phyloP scores from a whole-genome alignment of 2,888 invertebrate species.

The Nyleta sp. region DNA sequence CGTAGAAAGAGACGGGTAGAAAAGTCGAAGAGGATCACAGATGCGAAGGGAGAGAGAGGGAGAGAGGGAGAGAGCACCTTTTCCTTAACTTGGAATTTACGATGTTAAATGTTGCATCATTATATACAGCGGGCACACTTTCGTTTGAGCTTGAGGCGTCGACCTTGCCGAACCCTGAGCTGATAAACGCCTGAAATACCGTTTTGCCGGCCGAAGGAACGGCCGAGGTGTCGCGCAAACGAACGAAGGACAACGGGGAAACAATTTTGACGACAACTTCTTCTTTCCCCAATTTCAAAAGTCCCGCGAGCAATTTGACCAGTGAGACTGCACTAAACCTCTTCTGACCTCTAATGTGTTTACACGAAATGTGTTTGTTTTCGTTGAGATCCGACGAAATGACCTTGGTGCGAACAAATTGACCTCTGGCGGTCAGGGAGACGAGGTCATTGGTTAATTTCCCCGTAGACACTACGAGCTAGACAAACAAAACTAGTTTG shows the following conservation, averaged over 20 bases:
- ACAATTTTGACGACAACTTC: too few species aligned
- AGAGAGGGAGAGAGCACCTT: slow-evolving; percentile 37
- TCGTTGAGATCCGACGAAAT: neutral
- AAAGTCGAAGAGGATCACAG: slow-evolving; percentile 34
- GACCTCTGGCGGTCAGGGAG: too few species aligned
- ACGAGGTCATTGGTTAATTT: too few species aligned
- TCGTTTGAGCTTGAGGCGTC: slow-evolving; percentile 62
- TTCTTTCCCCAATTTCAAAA: too few species aligned
- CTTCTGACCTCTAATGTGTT: too few species aligned
- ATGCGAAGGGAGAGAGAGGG: neutral
- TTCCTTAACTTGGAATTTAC: slow-evolving; percentile 60
- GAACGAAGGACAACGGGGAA: slow-evolving; percentile 44
- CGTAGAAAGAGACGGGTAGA: too few species aligned
- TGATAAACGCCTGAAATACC: slow-evolving; percentile 65
- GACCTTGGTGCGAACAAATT: slow-evolving; percentile 15
- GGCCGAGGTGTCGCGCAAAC: slow-evolving; percentile 33
- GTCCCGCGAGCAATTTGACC: too few species aligned
- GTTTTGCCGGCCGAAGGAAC: slow-evolving; percentile 52
- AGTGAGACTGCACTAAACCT: too few species aligned
- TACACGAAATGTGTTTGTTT: neutral
- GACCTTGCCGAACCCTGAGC: slow-evolving; percentile 64
- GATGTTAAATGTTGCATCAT: slow-evolving; percentile 63
- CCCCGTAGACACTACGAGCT: too few species aligned
- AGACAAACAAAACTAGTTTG: too few species aligned
- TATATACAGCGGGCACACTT: slow-evolving; percentile 63